Evolutionary conservation across 1,140 invertebrate species (phyloP).

Genomic region (Nasonia giraulti): DNA sequence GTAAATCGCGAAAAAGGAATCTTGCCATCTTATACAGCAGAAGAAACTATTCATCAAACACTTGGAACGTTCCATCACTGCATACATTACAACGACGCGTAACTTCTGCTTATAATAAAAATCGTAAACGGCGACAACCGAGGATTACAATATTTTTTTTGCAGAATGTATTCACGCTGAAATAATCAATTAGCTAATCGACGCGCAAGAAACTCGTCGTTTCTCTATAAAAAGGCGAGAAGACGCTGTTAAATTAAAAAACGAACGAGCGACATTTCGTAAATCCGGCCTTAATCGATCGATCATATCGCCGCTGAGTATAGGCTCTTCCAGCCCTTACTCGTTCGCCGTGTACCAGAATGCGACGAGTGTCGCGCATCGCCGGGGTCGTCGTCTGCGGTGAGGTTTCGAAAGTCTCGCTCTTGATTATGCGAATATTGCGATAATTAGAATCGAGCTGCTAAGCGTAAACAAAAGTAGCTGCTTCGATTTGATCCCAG

Average conservation of each 20-base stretch:
- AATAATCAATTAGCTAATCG: slow-evolving; percentile 19
- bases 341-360: slow-evolving; percentile 58
- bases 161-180: neutral
- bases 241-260: neutral
- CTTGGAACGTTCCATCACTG: too few species aligned
- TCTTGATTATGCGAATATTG: slow-evolving; percentile 43
- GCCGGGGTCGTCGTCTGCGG: neutral
- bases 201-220: neutral
- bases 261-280: slow-evolving; percentile 22
- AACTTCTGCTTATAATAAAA: neutral
- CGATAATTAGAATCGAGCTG: slow-evolving; percentile 36
- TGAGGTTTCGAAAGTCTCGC: slow-evolving; percentile 24
- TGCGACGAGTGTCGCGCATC: slow-evolving; percentile 1
- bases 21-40: too few species aligned
- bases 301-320: neutral
- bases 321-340: slow-evolving; percentile 16
- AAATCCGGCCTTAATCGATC: slow-evolving; percentile 3
- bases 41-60: too few species aligned
- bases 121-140: neutral
- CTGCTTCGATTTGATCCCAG: too few species aligned
- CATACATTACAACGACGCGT: too few species aligned
- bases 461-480: neutral
- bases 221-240: slow-evolving; percentile 11
- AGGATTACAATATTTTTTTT: slow-evolving; percentile 24
- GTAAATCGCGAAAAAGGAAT: neutral